phyloP scores from a whole-genome alignment of 2,113 vertebrate species.

The Cinclus cinclus region DNA sequence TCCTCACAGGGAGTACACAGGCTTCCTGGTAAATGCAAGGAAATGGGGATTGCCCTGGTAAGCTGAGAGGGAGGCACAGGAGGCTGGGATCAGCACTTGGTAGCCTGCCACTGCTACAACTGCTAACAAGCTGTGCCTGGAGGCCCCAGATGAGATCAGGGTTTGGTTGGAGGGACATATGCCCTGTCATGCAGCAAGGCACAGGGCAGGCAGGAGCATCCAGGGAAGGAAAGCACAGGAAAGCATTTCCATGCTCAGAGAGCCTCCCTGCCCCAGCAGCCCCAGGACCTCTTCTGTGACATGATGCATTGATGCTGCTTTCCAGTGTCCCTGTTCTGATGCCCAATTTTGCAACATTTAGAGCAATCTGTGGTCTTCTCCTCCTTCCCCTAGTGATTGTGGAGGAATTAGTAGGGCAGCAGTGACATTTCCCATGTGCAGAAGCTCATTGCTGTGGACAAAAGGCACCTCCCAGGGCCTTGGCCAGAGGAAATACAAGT shows the following conservation, averaged over 20 bases:
- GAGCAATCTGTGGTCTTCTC: neutral
- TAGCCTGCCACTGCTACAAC: neutral
- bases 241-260: neutral
- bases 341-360: neutral
- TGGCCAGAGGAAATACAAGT: neutral
- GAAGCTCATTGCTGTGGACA: neutral
- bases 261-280: neutral
- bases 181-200: neutral
- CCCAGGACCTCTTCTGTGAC: neutral
- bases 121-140: neutral
- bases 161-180: neutral
- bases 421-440: neutral
- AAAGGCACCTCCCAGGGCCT: neutral
- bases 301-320: rapidly evolving
- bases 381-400: neutral
- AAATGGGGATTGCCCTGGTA: neutral
- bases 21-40: neutral
- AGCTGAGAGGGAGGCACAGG: neutral
- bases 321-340: neutral
- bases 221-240: neutral
- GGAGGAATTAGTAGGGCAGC: neutral
- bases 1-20: neutral
- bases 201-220: neutral
- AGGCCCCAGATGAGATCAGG: neutral
- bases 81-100: neutral